These are phyloP conservation scores for Amazonetta brasiliensis DNA, from an alignment of 2,797 vertebrate genomes.

Conservation along the genomic window DNA sequence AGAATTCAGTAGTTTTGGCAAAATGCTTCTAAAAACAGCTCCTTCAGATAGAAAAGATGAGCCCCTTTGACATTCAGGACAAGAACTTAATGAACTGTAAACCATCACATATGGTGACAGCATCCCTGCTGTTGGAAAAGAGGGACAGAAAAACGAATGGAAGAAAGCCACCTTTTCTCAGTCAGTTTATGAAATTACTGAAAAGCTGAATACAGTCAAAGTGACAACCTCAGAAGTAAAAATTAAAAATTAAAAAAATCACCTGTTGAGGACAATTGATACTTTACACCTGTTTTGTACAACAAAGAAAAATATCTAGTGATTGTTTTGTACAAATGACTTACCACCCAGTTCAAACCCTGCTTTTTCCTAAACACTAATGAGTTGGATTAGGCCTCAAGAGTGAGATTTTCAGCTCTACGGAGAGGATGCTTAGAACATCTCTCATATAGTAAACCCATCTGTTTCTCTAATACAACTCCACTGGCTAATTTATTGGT, in stretches of 20 bases:
- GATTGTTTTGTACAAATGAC: not conserved
- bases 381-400: not conserved
- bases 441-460: not conserved
- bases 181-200: not conserved
- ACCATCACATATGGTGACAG: constrained; percentile 69
- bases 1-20: constrained; percentile 31
- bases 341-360: not conserved
- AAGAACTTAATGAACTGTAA: constrained; percentile 75
- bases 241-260: not conserved
- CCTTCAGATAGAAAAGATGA: constrained; percentile 40
- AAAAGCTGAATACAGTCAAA: not conserved
- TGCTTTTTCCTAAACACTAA: not conserved
- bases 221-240: not conserved
- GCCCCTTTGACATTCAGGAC: constrained; percentile 57
- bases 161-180: constrained; percentile 16
- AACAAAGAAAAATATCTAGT: not conserved
- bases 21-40: constrained; percentile 32
- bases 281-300: not conserved
- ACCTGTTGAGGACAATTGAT: not conserved
- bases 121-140: constrained; percentile 21
- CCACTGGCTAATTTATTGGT: not conserved
- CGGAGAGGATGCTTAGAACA: not conserved
- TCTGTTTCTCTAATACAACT: not conserved
- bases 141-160: not conserved
- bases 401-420: not conserved